These are phyloP conservation scores for Hermodice carunculata DNA, from an alignment of 2,888 invertebrate species.

Conservation along the genomic window DNA sequence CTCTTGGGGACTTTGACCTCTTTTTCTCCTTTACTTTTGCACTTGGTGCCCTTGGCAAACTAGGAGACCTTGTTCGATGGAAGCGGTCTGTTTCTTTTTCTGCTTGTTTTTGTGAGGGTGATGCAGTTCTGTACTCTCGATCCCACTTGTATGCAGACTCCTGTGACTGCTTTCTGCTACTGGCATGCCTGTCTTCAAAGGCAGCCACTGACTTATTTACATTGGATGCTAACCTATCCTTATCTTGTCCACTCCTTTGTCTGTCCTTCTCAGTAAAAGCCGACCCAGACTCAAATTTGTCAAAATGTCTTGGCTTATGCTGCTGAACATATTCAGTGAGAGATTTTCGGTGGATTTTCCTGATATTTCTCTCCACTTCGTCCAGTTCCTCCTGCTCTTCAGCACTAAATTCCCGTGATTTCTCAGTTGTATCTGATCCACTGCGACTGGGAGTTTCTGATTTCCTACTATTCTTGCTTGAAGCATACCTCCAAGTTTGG, in stretches of 20 bases:
- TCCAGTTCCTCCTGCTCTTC: constrained; percentile 30
- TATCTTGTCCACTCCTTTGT: too few species aligned
- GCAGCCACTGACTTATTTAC: too few species aligned
- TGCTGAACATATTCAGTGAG: constrained; percentile 22
- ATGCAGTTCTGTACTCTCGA: too few species aligned
- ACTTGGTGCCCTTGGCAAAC: constrained; percentile 51
- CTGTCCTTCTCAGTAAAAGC: constrained; percentile 6
- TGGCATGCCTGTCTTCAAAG: too few species aligned
- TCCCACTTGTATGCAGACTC: too few species aligned
- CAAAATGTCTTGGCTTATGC: constrained; percentile 17
- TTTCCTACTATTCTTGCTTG: too few species aligned
- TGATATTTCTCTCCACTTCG: constrained; percentile 27
- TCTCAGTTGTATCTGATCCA: neutral
- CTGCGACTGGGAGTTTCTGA: neutral
- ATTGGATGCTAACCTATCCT: too few species aligned
- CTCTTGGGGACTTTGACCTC: constrained; percentile 55
- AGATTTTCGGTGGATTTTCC: constrained; percentile 26
- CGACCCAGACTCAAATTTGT: constrained; percentile 28
- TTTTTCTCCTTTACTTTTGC: constrained; percentile 62
- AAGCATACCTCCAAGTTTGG: too few species aligned
- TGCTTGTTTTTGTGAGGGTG: too few species aligned
- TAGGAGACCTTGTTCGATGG: neutral
- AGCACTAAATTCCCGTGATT: neutral
- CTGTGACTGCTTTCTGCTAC: too few species aligned
- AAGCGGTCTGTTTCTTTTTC: neutral